Evolutionary conservation across 2,113 vertebrate genomes (phyloP), one percentile per base, ranked within the genome.

Genomic region (Pachycephala philippinensis): DNA sequence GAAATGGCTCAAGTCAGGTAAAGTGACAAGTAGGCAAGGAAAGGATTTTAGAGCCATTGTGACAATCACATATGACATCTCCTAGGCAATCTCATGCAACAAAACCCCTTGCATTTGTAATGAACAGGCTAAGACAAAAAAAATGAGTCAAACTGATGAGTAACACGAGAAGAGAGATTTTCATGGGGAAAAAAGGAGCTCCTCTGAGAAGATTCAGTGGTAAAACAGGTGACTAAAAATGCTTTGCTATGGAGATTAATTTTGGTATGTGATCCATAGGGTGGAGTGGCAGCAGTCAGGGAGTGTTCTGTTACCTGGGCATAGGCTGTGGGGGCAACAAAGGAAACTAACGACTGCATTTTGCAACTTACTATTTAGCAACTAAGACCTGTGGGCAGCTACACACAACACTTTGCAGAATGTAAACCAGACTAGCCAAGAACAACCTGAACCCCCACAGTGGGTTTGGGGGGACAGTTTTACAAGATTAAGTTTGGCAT

Each of bases 11-110:
- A 57, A 68, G 53, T 84, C 44, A 76, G 49, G 54, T 82, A n/a
- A 84, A 89, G 27, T 52, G 71, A 95, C 56, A 90, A 87, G 65
- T 21, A 64, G 70, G 82, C 26, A 87, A n/a, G 47, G 37, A 87
- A 89, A 76, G 50, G 10, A 76, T n/a, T 65, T 78, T 44, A 72
- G 30, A 82, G 56, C 40, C 33, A 49, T 2, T 56, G 27, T 79
- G 65, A 85, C 39, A 84, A 76, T 85, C 61, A 93, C 54, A 81
- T 31, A 20, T 23, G 35, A 78, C 65, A 84, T 42, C 35, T 70
- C 53, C 70, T 52, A 82, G 60, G 74, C 28, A 82, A 68, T 68
- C 22, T 85, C 70, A 80, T 22, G 14, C 37, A 85, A 61, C 4
- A 65, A 71, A 37, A 1, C 0, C 1, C 10, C 16, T 10, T 56